Evolutionary conservation across 2,797 vertebrate species (phyloP), one percentile per base, ranked within the genome.

Genomic region (Meda fulgida): DNA sequence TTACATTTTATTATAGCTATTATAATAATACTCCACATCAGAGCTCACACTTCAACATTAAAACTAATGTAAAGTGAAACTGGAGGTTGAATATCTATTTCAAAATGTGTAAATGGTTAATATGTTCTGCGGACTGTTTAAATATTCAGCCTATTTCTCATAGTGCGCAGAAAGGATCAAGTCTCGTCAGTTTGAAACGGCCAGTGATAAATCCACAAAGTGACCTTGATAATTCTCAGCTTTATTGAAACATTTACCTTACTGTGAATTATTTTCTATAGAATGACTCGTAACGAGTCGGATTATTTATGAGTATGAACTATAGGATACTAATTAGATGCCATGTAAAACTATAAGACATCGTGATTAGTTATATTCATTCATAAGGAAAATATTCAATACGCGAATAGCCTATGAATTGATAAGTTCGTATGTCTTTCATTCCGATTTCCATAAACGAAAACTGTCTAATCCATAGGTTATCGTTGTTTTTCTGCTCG

Each of bases 141-240:
- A 77, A 79, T 36, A 84, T 79, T 71, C 29, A 84, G 29, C 29
- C 38, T 71, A 36, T 78, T 31, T 60, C 71, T 65, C 67, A 70
- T 72, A 31, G 66, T 84, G 83, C 53, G 65, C 79, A 78, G 14
- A 85, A 71, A 75, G 48, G 38, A 40, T 73, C n/a, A 53, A 40
- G 26, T 71, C 70, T 58, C n/a, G 58, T 66, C 40, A 43, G 78
- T 77, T 66, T 81, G 84, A 55, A 75, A 66, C 55, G 66, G 75
- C 23, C 72, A 69, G 63, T 69, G n/a, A 78, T 55, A 77, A 78
- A 76, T 69, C 65, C 77, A 38, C 82, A 85, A 75, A 78, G 80
- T 89, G 87, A 89, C 89, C 87, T 88, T 89, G 83, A 88, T 84
- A 66, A 70, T 71, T 65, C 69, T 67, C 46, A 67, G 67, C 79